Percentiles rank a stretch among this genome's conserved stretches.
Conservation (phyloP, 2,113 vertebrate species). For the Miniopterus natalensis region DNA sequence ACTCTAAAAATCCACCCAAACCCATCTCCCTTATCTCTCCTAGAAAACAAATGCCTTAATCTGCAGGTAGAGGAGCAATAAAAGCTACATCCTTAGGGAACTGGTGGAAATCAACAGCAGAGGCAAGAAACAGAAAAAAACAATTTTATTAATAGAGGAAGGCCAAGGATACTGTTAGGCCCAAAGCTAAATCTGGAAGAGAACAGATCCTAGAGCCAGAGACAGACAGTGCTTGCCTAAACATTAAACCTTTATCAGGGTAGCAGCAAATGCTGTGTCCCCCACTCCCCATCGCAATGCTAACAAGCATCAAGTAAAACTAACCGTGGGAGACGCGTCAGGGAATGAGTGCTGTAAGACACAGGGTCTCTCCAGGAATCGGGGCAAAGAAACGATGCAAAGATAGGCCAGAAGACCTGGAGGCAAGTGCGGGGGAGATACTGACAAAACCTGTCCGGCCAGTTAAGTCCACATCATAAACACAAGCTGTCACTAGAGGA, state of each 20-base stretch:
- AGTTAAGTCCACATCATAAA: not conserved
- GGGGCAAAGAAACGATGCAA: not conserved
- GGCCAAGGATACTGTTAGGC: not conserved
- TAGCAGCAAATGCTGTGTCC: not conserved
- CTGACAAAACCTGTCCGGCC: not conserved
- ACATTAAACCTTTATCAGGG: not conserved
- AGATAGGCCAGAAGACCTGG: not conserved
- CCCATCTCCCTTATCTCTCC: not conserved
- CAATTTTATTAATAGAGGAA: not conserved
- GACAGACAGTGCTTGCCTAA: not conserved
- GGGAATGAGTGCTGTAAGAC: not conserved
- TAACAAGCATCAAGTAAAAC: not conserved
- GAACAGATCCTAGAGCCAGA: not conserved
- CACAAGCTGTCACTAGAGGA: not conserved
- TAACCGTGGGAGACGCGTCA: not conserved
- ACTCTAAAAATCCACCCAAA: not conserved
- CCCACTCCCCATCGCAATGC: not conserved
- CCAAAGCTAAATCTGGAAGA: not conserved
- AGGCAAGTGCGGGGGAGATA: not conserved
- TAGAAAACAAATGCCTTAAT: not conserved
- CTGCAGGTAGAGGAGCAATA: not conserved
- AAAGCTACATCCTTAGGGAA: not conserved
- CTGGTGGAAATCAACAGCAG: not conserved
- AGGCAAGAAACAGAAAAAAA: not conserved
- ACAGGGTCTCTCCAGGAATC: not conserved